phyloP scores from a whole-genome alignment of 1,140 invertebrate genomes.

The Melitaea cinxia region DNA sequence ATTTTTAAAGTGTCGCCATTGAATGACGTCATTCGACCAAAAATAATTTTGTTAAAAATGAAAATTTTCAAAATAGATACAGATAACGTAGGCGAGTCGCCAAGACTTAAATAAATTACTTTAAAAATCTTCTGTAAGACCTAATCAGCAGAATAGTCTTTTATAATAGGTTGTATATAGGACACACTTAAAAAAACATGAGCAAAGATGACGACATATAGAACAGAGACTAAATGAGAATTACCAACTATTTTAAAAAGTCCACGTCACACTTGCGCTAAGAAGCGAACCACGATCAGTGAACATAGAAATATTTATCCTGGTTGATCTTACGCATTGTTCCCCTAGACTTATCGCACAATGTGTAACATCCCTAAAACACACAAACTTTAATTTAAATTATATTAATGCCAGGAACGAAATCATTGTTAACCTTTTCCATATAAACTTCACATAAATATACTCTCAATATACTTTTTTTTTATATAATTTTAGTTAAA shows the following conservation, averaged over 20 bases:
- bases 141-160: neutral
- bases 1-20: constrained; percentile 10
- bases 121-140: neutral
- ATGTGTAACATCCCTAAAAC: neutral
- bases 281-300: neutral
- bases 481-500: neutral
- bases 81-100: neutral
- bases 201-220: neutral
- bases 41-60: neutral
- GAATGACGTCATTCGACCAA: neutral
- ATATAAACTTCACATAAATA: neutral
- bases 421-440: neutral
- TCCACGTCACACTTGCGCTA: neutral
- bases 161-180: neutral
- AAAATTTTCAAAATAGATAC: neutral
- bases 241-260: neutral
- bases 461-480: neutral
- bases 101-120: neutral
- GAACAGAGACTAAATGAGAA: neutral
- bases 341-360: too few species aligned
- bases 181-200: neutral
- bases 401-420: neutral
- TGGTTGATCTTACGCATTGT: too few species aligned
- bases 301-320: too few species aligned
- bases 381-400: too few species aligned